Evolutionary conservation across 2,797 vertebrate species (phyloP).

Genomic region (Gouania willdenowi): DNA sequence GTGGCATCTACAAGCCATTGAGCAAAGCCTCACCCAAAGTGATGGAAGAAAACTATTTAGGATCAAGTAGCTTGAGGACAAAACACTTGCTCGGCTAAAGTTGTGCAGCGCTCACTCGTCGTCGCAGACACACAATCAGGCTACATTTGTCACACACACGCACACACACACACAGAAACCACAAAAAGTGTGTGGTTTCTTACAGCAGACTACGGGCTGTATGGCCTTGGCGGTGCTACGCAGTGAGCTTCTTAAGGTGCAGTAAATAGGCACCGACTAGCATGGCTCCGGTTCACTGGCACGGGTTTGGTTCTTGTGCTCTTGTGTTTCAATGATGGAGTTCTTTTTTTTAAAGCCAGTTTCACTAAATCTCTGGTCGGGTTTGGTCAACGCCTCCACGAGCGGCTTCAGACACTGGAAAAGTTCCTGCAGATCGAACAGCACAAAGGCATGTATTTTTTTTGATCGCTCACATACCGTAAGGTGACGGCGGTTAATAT

Average conservation of each 20-base stretch:
- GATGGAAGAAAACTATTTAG: constrained; percentile 10
- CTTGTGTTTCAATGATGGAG: constrained; percentile 29
- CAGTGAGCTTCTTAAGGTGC: constrained; percentile 50
- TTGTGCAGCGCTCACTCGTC: too few species aligned
- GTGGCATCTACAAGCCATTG: constrained; percentile 10
- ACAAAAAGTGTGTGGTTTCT: constrained; percentile 52
- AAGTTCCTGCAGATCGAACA: too few species aligned
- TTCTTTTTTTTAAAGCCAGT: constrained; percentile 14
- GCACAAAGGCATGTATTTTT: constrained; percentile 55
- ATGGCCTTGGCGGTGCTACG: constrained; percentile 57
- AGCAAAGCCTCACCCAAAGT: constrained; percentile 14
- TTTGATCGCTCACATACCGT: constrained; percentile 25
- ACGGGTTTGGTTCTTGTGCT: constrained; percentile 50
- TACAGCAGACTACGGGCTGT: constrained; percentile 58
- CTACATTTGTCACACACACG: constrained; percentile 12
- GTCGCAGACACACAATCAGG: constrained; percentile 29
- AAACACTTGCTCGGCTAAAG: too few species aligned
- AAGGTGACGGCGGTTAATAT: constrained; percentile 49
- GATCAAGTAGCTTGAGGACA: too few species aligned
- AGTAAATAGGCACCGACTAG: constrained; percentile 29
- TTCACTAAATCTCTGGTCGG: too few species aligned
- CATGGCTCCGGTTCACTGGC: constrained; percentile 18
- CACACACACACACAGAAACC: constrained; percentile 34
- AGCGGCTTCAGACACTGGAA: constrained; percentile 20
- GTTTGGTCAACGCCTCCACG: constrained; percentile 2